Evolutionary conservation across 2,113 vertebrate species (phyloP).

Genomic region (Aegithalos caudatus): DNA sequence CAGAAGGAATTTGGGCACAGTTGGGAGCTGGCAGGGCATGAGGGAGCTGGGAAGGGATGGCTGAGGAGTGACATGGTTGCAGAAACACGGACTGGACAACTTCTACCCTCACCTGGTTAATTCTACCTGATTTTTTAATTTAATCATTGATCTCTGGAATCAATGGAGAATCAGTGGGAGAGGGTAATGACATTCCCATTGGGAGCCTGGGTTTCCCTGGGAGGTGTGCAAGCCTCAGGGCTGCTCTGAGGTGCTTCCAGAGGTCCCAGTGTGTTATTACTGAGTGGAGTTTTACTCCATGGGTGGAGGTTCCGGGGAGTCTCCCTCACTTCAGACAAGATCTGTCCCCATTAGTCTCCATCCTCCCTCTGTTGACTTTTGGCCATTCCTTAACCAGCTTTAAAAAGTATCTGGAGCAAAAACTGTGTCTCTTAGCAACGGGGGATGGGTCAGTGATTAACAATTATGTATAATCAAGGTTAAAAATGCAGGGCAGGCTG

Average conservation of each 20-base stretch:
- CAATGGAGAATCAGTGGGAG: no score
- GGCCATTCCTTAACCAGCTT: constrained; percentile 2
- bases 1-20: background rate
- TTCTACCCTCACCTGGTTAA: background rate
- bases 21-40: accelerated
- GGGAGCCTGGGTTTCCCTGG: background rate
- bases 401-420: constrained; percentile 52
- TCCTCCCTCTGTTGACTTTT: constrained; percentile 29
- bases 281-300: background rate
- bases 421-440: constrained; percentile 60
- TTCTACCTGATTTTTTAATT: background rate
- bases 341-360: background rate
- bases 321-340: accelerated
- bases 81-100: accelerated
- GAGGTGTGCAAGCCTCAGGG: background rate
- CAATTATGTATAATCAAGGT: constrained; percentile 52
- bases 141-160: background rate
- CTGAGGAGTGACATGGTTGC: accelerated
- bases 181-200: background rate
- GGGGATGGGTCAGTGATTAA: constrained; percentile 67
- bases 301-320: accelerated
- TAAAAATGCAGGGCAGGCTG: constrained; percentile 43
- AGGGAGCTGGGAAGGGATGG: background rate
- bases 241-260: background rate
- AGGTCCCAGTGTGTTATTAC: accelerated